Evolutionary conservation across 1,140 invertebrate species (phyloP).

Genomic region (Portunus trituberculatus): DNA sequence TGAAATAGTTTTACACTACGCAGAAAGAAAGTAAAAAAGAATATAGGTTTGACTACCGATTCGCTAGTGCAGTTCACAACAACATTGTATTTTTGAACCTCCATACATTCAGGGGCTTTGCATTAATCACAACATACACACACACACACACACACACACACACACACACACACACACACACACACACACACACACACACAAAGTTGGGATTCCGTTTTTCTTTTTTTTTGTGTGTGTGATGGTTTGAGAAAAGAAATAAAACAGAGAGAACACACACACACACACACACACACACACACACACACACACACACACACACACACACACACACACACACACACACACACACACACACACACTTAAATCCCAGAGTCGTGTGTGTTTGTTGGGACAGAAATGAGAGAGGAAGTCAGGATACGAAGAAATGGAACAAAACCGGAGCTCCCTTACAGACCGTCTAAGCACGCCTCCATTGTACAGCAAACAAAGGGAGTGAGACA

Average conservation of each 20-base stretch:
- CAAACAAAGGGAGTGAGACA: neutral
- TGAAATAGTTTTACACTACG: neutral
- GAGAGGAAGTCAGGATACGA: neutral
- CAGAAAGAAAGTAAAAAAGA: neutral
- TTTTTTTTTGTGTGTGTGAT: too few relatives aligned
- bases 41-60: neutral
- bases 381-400: neutral
- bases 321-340: too few relatives aligned
- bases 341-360: too few relatives aligned
- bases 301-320: neutral
- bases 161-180: neutral
- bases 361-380: too few relatives aligned
- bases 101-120: neutral
- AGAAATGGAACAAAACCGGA: neutral
- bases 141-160: slow-evolving; percentile 11
- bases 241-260: neutral
- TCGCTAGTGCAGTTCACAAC: neutral
- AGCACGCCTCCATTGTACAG: neutral
- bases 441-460: neutral
- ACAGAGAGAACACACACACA: too few relatives aligned
- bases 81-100: neutral
- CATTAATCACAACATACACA: neutral
- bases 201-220: too few relatives aligned
- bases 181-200: neutral
- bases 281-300: neutral